Percentiles rank a stretch among this genome's conserved stretches.
Conservation (phyloP, 2,888 invertebrate species). For the Clitarchus hookeri region DNA sequence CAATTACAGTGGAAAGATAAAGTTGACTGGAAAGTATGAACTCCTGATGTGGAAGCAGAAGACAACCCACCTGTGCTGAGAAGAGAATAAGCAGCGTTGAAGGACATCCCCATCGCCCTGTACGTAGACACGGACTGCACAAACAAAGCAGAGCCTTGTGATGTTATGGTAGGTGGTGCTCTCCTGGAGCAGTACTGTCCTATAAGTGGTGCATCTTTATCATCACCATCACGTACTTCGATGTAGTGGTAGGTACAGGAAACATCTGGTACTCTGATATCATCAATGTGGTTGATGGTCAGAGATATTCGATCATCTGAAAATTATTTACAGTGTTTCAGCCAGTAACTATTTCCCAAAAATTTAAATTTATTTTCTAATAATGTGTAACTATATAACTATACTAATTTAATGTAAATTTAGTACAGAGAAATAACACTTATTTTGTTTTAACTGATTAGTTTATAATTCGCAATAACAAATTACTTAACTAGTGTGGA, state of each 20-base stretch:
- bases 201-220: conserved; percentile 65
- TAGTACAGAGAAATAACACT: too few species aligned
- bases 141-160: conserved; percentile 64
- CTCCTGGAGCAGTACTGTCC: conserved; percentile 66
- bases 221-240: conserved; percentile 65
- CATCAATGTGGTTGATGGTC: conserved; percentile 66
- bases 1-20: not conserved
- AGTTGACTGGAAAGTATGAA: not conserved
- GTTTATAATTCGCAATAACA: too few species aligned
- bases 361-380: too few species aligned
- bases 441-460: too few species aligned
- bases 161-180: conserved; percentile 63
- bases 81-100: conserved; percentile 47
- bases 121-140: conserved; percentile 42
- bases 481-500: too few species aligned
- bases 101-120: conserved; percentile 40
- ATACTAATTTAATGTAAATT: too few species aligned
- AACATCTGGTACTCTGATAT: conserved; percentile 38
- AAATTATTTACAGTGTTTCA: conserved; percentile 36
- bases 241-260: conserved; percentile 46
- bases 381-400: too few species aligned
- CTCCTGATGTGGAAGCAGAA: not conserved
- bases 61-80: conserved; percentile 58
- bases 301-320: conserved; percentile 69
- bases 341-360: not conserved